A percentile compares a stretch with the other conserved stretches of the same genome.
These are phyloP conservation scores for Struthio camelus DNA, from an alignment of 2,113 vertebrate genomes.

Conservation along the genomic window DNA sequence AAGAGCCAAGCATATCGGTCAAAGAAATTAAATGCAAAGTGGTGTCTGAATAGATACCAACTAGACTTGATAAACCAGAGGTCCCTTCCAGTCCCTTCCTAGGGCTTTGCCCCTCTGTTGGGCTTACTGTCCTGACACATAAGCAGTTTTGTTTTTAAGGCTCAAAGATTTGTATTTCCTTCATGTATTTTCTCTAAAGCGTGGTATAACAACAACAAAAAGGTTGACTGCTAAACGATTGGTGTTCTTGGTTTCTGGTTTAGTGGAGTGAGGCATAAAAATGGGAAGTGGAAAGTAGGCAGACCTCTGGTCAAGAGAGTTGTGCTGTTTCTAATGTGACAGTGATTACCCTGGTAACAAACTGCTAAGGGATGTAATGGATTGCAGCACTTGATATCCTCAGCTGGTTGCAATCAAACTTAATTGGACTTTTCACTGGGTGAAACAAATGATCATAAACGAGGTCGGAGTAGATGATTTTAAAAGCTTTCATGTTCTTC, in stretches of 20 bases:
- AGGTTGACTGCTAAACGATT: background rate
- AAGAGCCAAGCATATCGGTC: background rate
- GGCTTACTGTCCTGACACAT: background rate
- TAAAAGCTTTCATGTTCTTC: background rate
- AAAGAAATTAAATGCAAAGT: conserved; percentile 12
- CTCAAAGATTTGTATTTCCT: background rate
- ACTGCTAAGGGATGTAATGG: background rate
- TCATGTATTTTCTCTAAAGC: background rate
- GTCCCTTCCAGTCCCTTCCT: background rate
- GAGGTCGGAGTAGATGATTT: background rate
- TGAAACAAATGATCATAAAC: background rate
- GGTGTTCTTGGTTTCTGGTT: background rate
- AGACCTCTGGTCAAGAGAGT: background rate
- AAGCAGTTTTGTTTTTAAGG: background rate
- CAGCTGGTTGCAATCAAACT: background rate
- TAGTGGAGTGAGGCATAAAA: background rate
- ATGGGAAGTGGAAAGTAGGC: background rate
- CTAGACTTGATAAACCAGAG: conserved; percentile 29
- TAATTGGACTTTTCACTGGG: background rate
- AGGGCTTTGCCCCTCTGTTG: background rate
- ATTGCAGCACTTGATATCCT: background rate
- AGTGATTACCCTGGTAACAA: background rate
- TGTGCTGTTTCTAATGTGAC: background rate
- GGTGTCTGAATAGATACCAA: background rate
- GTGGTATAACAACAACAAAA: background rate